Conservation (phyloP, 2,113 vertebrate species). For the Epinephelus cyanopodus region DNA sequence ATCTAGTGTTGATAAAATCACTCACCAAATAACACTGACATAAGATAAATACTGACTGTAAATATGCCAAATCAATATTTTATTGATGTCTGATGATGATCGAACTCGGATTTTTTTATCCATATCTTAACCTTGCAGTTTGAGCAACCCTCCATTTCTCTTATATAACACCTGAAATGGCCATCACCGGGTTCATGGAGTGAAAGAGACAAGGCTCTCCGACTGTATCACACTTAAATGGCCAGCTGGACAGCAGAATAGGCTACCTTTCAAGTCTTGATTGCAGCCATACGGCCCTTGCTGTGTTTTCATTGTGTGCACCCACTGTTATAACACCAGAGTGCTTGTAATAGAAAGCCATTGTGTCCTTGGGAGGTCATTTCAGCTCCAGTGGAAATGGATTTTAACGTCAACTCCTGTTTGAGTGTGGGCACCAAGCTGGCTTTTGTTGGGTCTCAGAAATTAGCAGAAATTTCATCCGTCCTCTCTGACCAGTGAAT, state of each 20-base stretch:
- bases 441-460: slow-evolving; percentile 37
- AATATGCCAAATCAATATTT: neutral
- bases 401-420: slow-evolving; percentile 58
- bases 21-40: neutral
- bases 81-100: slow-evolving; percentile 17
- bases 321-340: slow-evolving; percentile 66
- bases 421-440: slow-evolving; percentile 41
- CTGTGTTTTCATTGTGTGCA: slow-evolving; percentile 74
- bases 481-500: slow-evolving; percentile 19
- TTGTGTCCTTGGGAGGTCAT: slow-evolving; percentile 79
- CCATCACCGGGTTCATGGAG: slow-evolving; percentile 32
- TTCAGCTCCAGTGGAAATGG: slow-evolving; percentile 69
- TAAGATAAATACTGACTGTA: neutral
- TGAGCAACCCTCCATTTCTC: slow-evolving; percentile 7
- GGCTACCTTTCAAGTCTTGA: slow-evolving; percentile 71
- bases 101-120: slow-evolving; percentile 6
- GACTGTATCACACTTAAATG: slow-evolving; percentile 60
- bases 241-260: slow-evolving; percentile 65
- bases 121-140: slow-evolving; percentile 10
- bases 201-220: slow-evolving; percentile 56
- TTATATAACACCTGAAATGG: slow-evolving; percentile 42
- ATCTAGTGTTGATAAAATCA: neutral
- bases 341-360: slow-evolving; percentile 68
- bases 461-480: slow-evolving; percentile 58
- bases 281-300: slow-evolving; percentile 60